Percentiles rank a stretch among this genome's conserved stretches.
These are phyloP conservation scores for Drosophila emarginata DNA, from an alignment of 2,888 invertebrate species.

Conservation along the genomic window DNA sequence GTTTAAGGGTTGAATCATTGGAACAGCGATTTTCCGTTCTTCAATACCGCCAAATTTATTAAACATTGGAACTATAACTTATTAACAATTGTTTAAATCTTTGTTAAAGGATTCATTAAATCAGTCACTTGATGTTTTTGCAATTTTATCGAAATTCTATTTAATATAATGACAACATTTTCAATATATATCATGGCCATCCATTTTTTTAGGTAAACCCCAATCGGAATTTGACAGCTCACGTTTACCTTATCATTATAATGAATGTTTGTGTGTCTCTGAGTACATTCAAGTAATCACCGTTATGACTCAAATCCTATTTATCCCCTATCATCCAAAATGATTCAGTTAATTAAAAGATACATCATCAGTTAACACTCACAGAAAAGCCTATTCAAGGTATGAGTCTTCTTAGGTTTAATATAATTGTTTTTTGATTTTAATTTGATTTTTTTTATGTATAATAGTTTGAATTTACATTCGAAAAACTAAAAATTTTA, in stretches of 20 bases:
- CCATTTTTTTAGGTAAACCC: neutral
- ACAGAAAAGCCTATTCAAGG: neutral
- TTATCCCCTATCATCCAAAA: constrained; percentile 1
- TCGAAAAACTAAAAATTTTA: too few relatives aligned
- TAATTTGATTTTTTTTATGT: too few relatives aligned
- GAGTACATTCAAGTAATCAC: neutral
- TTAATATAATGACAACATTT: constrained; percentile 1
- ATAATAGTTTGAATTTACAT: too few relatives aligned
- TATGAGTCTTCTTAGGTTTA: too few relatives aligned
- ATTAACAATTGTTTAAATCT: too few relatives aligned
- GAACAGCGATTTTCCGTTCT: neutral
- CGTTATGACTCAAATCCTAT: neutral
- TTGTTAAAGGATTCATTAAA: too few relatives aligned
- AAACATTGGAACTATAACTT: neutral
- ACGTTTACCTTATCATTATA: neutral
- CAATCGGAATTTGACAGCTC: constrained; percentile 3
- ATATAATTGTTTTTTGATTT: too few relatives aligned
- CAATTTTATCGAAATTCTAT: neutral
- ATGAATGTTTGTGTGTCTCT: neutral
- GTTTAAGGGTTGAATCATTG: neutral
- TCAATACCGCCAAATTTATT: neutral
- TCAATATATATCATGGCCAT: neutral
- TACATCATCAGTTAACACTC: neutral
- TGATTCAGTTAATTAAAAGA: constrained; percentile 1
- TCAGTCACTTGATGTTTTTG: neutral